Conservation (phyloP, 2,888 invertebrate species). For the Polymixis lichenea region DNA sequence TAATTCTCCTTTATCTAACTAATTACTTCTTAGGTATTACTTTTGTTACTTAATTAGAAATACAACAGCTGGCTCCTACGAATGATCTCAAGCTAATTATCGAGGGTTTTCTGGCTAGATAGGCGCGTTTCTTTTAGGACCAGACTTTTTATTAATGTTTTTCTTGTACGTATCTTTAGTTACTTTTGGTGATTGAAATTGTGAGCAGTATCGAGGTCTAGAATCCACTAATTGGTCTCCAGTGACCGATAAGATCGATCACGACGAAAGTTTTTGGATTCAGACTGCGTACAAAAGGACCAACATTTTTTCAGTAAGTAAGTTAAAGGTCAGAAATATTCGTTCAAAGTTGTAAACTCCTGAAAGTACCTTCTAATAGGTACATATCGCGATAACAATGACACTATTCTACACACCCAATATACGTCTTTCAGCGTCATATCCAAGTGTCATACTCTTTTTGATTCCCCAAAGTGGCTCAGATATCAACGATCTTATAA, state of each 20-base stretch:
- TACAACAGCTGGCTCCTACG: slow-evolving; percentile 38
- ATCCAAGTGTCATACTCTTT: slow-evolving; percentile 41
- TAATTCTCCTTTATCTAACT: slow-evolving; percentile 18
- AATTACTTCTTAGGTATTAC: slow-evolving; percentile 33
- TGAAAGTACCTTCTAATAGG: background rate
- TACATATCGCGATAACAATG: background rate
- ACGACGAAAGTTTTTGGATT: background rate
- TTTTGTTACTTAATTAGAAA: slow-evolving; percentile 46
- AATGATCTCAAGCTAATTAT: slow-evolving; percentile 37
- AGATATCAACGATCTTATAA: slow-evolving; percentile 58
- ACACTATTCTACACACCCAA: slow-evolving; percentile 12
- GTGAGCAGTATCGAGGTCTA: background rate
- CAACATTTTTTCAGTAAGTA: background rate
- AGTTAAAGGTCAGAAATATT: background rate
- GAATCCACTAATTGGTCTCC: slow-evolving; percentile 21
- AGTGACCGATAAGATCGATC: slow-evolving; percentile 10
- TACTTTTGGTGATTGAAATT: slow-evolving; percentile 28
- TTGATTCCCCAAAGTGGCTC: slow-evolving; percentile 62
- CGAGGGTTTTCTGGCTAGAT: slow-evolving; percentile 19
- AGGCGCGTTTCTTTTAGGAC: background rate
- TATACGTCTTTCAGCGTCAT: slow-evolving; percentile 33
- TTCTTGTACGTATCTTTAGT: slow-evolving; percentile 7
- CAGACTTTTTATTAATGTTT: slow-evolving; percentile 21
- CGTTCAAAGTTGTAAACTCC: background rate
- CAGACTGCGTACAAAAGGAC: background rate